Percentiles rank a stretch among this genome's conserved stretches.
phyloP scores from a whole-genome alignment of 2,797 vertebrate genomes.

The Hemitrygon akajei region DNA sequence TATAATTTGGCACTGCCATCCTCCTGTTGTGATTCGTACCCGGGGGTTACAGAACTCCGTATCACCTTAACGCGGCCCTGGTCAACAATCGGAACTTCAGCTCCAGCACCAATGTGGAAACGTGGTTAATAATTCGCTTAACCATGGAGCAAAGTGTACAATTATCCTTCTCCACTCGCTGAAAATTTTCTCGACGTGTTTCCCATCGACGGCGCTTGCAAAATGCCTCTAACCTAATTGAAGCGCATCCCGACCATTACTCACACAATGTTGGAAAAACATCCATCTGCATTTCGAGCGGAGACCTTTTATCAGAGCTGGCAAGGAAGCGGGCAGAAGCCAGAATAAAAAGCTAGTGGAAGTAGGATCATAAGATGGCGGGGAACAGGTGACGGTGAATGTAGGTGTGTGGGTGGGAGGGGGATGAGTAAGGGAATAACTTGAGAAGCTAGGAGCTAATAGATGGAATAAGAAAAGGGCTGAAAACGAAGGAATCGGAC shows the following conservation, averaged over 20 bases:
- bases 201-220: conserved; percentile 73
- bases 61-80: conserved; percentile 52
- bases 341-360: too few relatives aligned
- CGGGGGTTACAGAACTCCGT: conserved; percentile 68
- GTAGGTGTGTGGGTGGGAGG: too few relatives aligned
- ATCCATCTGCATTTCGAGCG: too few relatives aligned
- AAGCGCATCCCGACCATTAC: conserved; percentile 58
- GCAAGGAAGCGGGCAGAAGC: too few relatives aligned
- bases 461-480: too few relatives aligned
- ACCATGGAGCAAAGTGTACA: conserved; percentile 73
- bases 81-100: conserved; percentile 50
- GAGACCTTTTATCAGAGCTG: too few relatives aligned
- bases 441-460: too few relatives aligned
- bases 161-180: conserved; percentile 49
- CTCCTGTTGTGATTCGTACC: conserved; percentile 82
- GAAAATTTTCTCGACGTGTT: conserved; percentile 51
- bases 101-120: conserved; percentile 43
- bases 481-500: too few relatives aligned
- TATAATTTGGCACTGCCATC: conserved; percentile 69
- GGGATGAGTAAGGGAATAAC: too few relatives aligned
- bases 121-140: conserved; percentile 63
- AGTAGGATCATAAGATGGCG: too few relatives aligned
- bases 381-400: too few relatives aligned
- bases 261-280: too few relatives aligned
- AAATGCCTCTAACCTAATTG: conserved; percentile 66